phyloP scores from a whole-genome alignment of 2,888 invertebrate genomes.

The Euplagia quadripunctaria region DNA sequence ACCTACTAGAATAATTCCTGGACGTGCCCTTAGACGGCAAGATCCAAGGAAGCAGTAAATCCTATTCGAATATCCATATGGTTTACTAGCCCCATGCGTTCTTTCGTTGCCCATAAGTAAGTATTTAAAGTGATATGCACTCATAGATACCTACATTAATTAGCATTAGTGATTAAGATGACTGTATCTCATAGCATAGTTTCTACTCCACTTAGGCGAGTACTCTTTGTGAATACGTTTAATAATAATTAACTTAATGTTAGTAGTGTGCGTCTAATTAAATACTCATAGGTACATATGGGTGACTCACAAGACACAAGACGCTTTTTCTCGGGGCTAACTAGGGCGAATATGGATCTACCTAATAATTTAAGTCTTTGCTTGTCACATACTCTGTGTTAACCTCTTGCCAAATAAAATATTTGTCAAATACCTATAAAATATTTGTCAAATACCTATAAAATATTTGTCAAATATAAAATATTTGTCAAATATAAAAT shows the following conservation, averaged over 20 bases:
- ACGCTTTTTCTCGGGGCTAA: background rate
- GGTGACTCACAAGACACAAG: background rate
- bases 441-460: too few species aligned
- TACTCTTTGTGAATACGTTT: background rate
- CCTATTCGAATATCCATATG: background rate
- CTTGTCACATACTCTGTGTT: background rate
- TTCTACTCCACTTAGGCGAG: background rate
- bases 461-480: too few species aligned
- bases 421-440: too few species aligned
- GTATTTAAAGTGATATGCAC: background rate
- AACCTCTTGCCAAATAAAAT: background rate
- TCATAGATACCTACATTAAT: constrained; percentile 7
- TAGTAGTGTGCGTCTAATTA: background rate
- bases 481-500: too few species aligned
- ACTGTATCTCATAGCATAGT: constrained; percentile 1
- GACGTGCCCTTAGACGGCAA: background rate
- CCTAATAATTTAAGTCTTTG: background rate
- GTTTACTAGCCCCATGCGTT: background rate
- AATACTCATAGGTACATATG: background rate
- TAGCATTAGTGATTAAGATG: constrained; percentile 6
- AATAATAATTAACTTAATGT: constrained; percentile 1
- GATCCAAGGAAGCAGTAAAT: background rate
- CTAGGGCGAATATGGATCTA: background rate
- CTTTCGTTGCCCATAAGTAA: background rate
- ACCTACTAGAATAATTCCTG: too few species aligned